Base-by-base conservation (phyloP, 2,888 invertebrate species). In the Heteromyza rotundicornis region DNA sequence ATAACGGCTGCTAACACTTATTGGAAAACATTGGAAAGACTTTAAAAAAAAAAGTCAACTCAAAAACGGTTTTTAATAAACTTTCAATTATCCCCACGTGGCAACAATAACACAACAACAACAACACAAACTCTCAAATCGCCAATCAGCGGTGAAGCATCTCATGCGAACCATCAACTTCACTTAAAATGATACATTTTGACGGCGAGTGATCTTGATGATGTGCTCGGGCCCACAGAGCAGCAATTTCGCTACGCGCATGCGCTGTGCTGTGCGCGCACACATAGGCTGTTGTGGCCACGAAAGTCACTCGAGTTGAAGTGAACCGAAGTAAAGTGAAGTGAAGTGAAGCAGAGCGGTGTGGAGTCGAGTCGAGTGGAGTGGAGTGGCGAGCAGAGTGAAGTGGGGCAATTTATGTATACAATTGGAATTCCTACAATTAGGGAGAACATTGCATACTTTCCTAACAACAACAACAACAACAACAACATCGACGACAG, bases 401-500 rank as follows among this genome's bases (percentile, higher is more conserved):
- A 2, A 54, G 19, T 35, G 35, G 35, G 20, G 66, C 49, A 47
- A 63, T 5, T 20, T 22, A 53, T 32, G 44, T 59, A 74, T 59
- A 72, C 72, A 47, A 74, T 77, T 73, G 74, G 72, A 74, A 75
- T 75, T 75, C 75, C 77, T 71, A 76, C 75, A 75, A 75, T 75
- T 75, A 75, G 77, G 76, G 70, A 75, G 76, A 77, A 77, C 76
- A 77, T 77, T 71, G 70, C 72, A 76, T 76, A 72, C 74, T 73
- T 74, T 76, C 76, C 77, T 75, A 75, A 75, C 75, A 71, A 72
- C 77, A 55, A n/a, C 54, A 60, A 20, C 57, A 61, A 35, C 32
- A 32, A 24, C 53, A 57, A 36, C 51, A 23, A 17, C 57, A 27
- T 35, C 75, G n/a, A 68, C 69, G 72, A 64, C 73, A 66, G 59